Base-by-base conservation (phyloP, 2,113 vertebrate species). In the Lathamus discolor region DNA sequence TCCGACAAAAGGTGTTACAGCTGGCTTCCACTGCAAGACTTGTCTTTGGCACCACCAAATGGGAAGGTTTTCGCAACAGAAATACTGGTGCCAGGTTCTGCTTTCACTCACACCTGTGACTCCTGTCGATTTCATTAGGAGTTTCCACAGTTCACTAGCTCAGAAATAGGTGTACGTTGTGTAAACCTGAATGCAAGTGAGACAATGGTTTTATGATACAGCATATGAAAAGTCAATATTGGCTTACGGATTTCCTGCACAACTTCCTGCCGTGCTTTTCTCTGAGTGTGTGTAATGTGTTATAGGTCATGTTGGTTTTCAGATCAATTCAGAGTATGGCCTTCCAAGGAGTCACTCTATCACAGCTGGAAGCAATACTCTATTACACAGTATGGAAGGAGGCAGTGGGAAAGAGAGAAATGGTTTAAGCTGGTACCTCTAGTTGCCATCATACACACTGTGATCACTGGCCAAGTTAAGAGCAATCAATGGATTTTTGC, bases 361-460 rank as follows among this genome's bases (percentile, higher is more conserved):
- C 12, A 43, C 52, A 90, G 62, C 64, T 82, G 25, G 55, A 61
- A 62, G 52, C 85, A 51, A 75, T 23, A 29, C 20, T 82, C 33
- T 28, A 13, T 13, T 12, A 44, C 67, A 88, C 20, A 22, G 20
- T 7, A 35, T 2, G 1, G 64, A 74, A 91, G 59, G 18, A 80
- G 39, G 16, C 48, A 69, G 31, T 11, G 13, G 13, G 41, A 84
- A 44, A 33, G 49, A 82, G 15, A 43, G 10, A n/a, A 72, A 39
- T 17, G 10, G 11, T 63, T 89, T 70, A 52, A 81, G 17, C 17
- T 23, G 22, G 9, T 54, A 54, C 23, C n/a, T 57, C 28, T 78
- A 43, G 11, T 33, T 93, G 33, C 16, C 4, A 35, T 39, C 12
- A 20, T 14, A 22, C 41, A 29, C 3, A 1, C 18, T 0, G 1